These are phyloP conservation scores for Drosophila parabipectinata DNA, from an alignment of 1,140 invertebrate species.

Conservation along the genomic window DNA sequence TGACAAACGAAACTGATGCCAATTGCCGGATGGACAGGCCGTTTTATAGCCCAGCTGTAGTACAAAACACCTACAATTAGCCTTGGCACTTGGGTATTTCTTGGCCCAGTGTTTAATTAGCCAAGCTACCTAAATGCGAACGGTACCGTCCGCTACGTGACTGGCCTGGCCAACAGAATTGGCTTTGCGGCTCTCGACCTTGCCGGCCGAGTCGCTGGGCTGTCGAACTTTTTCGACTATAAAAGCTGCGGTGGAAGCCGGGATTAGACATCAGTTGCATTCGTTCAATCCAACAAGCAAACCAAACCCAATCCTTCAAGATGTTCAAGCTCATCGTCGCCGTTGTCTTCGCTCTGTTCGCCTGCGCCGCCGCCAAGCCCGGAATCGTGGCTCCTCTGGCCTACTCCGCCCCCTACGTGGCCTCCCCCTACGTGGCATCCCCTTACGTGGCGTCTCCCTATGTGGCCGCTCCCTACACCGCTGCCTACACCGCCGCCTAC, in stretches of 20 bases:
- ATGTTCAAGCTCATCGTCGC: constrained; percentile 78
- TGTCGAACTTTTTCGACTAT: constrained; percentile 25
- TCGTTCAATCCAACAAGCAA: constrained; percentile 53
- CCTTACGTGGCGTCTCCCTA: constrained; percentile 67
- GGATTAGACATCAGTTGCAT: constrained; percentile 64
- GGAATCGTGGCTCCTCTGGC: constrained; percentile 76
- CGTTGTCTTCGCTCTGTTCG: constrained; percentile 69
- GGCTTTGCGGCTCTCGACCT: constrained; percentile 18
- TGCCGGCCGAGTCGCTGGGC: constrained; percentile 21
- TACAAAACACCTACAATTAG: constrained; percentile 21
- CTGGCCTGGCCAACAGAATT: constrained; percentile 29
- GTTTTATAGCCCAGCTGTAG: constrained; percentile 47
- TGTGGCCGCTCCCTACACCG: constrained; percentile 63
- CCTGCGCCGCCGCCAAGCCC: constrained; percentile 70
- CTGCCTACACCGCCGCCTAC: constrained; percentile 64
- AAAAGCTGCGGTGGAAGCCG: constrained; percentile 26
- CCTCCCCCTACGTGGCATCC: constrained; percentile 59
- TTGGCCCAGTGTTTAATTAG: constrained; percentile 30
- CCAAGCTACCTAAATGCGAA: constrained; percentile 10
- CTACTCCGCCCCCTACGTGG: constrained; percentile 60
- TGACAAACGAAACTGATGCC: constrained; percentile 63
- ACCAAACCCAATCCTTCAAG: constrained; percentile 47
- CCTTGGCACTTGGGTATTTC: constrained; percentile 39
- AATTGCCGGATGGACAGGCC: constrained; percentile 10
- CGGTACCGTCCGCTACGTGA: constrained; percentile 38